Conservation (phyloP, 2,888 invertebrate species). For the Phortica magna region DNA sequence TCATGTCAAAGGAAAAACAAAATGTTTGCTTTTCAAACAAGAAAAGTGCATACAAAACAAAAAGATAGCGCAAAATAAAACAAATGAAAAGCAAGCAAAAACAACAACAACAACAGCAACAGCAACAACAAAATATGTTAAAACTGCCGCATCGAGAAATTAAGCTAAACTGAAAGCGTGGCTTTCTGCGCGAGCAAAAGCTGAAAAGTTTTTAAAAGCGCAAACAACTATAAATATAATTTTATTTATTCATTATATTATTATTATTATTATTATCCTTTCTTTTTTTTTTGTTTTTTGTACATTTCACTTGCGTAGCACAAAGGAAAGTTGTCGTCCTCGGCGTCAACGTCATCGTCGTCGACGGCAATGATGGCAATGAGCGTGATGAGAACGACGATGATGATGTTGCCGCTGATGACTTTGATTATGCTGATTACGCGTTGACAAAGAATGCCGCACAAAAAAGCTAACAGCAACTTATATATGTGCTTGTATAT, state of each 20-base stretch:
- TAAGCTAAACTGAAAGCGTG: too few relatives aligned
- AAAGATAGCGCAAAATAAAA: neutral
- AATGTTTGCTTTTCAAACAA: conserved; percentile 4
- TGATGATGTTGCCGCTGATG: too few relatives aligned
- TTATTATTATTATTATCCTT: neutral
- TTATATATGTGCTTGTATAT: too few relatives aligned
- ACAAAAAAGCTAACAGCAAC: too few relatives aligned
- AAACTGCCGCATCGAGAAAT: neutral
- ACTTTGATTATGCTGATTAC: too few relatives aligned
- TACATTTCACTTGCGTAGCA: neutral
- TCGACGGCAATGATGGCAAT: neutral
- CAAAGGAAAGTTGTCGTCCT: neutral
- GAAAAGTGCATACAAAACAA: too few relatives aligned
- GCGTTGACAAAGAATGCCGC: too few relatives aligned
- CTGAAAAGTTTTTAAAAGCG: neutral
- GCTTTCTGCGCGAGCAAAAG: too few relatives aligned
- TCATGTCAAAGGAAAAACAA: neutral
- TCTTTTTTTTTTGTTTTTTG: conserved; percentile 12
- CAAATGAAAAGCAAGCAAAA: neutral
- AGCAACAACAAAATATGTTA: neutral
- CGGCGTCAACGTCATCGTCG: neutral
- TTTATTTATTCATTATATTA: neutral
- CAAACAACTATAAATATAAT: neutral
- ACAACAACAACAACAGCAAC: neutral
- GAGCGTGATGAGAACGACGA: too few relatives aligned